Percentiles rank a stretch among this genome's conserved stretches.
Conservation (phyloP, 2,113 vertebrate genomes). For the Melanocharis versteri region DNA sequence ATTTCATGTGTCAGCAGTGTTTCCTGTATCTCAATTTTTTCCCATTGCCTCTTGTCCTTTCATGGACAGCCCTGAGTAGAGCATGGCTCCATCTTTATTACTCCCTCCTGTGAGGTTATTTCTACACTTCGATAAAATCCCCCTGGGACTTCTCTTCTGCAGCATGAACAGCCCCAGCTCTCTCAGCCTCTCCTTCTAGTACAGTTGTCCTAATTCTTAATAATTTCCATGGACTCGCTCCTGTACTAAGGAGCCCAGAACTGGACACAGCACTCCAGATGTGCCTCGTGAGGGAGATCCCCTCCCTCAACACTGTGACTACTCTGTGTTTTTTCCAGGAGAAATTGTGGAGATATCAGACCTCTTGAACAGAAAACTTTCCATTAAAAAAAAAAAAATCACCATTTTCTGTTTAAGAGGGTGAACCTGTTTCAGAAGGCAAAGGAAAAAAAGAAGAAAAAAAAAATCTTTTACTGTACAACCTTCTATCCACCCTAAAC, state of each 20-base stretch:
- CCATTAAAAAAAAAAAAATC: background rate
- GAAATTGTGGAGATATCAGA: background rate
- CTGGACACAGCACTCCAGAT: background rate
- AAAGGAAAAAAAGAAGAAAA: background rate
- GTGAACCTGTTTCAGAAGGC: background rate
- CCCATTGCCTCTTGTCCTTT: background rate
- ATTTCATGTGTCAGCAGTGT: background rate
- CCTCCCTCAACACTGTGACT: background rate
- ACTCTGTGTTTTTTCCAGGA: background rate
- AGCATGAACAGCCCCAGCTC: background rate
- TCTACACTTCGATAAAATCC: background rate
- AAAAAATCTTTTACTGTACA: background rate
- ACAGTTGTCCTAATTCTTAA: background rate
- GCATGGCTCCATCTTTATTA: background rate
- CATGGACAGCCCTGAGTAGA: background rate
- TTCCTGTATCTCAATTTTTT: background rate
- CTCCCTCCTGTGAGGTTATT: background rate
- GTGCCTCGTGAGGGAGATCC: background rate
- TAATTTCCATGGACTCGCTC: background rate
- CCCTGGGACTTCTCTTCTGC: background rate
- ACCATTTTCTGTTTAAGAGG: background rate
- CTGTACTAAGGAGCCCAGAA: background rate
- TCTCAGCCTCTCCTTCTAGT: background rate
- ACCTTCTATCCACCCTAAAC: background rate
- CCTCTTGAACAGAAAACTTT: background rate